phyloP scores from a whole-genome alignment of 2,888 invertebrate genomes.

The Nipponacmea schrenckii region DNA sequence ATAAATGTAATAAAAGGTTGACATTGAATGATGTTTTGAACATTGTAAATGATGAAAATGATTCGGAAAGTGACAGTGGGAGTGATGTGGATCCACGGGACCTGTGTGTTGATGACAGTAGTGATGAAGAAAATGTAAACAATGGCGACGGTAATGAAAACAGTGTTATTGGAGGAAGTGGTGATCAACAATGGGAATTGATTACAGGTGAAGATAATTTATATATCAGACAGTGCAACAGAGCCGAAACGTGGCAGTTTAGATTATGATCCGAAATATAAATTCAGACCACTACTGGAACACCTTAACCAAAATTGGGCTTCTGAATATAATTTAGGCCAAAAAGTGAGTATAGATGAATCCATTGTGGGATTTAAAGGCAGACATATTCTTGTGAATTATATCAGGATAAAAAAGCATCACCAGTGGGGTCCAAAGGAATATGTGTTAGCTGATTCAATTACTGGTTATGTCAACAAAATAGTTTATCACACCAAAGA shows the following conservation, averaged over 20 bases:
- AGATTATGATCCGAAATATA: not conserved
- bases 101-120: not conserved
- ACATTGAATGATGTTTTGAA: not conserved
- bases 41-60: not conserved
- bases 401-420: conserved; percentile 5
- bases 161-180: not conserved
- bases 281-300: conserved; percentile 1
- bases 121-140: not conserved
- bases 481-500: not conserved
- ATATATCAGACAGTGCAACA: not conserved
- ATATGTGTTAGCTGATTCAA: not conserved
- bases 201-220: not conserved
- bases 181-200: not conserved
- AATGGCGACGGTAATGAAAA: not conserved
- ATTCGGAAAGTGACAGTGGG: not conserved
- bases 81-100: not conserved
- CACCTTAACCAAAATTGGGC: not conserved
- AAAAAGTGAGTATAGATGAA: not conserved
- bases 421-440: conserved; percentile 11
- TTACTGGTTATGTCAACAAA: not conserved
- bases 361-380: conserved; percentile 7
- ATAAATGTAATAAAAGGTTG: not conserved
- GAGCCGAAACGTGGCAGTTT: not conserved
- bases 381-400: not conserved
- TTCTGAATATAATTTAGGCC: not conserved